Conservation (phyloP, 1,140 invertebrate genomes). For the Neodiprion virginianus region DNA sequence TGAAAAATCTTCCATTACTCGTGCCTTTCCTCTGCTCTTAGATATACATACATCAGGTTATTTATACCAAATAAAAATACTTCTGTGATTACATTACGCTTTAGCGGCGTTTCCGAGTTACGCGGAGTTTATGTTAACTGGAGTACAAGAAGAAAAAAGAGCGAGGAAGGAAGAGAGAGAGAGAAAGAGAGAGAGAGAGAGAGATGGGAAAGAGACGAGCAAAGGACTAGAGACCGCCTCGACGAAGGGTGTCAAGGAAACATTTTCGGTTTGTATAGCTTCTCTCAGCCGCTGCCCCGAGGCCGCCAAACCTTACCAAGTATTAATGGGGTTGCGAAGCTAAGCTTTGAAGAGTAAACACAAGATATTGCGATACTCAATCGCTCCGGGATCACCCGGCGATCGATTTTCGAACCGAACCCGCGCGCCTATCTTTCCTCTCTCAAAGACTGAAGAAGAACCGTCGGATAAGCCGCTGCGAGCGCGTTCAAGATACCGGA, state of each 20-base stretch:
- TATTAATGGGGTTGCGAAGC: not conserved
- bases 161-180: not conserved
- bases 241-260: not conserved
- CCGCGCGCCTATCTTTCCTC: not conserved
- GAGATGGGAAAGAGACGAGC: too few relatives aligned
- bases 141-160: not conserved
- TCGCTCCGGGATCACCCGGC: not conserved
- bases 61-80: not conserved
- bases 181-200: not conserved
- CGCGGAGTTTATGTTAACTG: not conserved
- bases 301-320: not conserved
- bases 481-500: too few relatives aligned
- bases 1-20: not conserved
- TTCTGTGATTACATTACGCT: constrained; percentile 1
- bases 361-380: not conserved
- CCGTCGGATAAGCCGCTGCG: too few relatives aligned
- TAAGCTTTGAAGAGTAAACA: constrained; percentile 3
- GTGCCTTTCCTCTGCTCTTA: not conserved
- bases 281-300: not conserved
- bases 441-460: not conserved
- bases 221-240: not conserved
- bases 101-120: not conserved
- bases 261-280: not conserved
- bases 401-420: not conserved
- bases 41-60: not conserved